Base-by-base conservation (phyloP, 2,113 vertebrate species). In the Felis chaus region DNA sequence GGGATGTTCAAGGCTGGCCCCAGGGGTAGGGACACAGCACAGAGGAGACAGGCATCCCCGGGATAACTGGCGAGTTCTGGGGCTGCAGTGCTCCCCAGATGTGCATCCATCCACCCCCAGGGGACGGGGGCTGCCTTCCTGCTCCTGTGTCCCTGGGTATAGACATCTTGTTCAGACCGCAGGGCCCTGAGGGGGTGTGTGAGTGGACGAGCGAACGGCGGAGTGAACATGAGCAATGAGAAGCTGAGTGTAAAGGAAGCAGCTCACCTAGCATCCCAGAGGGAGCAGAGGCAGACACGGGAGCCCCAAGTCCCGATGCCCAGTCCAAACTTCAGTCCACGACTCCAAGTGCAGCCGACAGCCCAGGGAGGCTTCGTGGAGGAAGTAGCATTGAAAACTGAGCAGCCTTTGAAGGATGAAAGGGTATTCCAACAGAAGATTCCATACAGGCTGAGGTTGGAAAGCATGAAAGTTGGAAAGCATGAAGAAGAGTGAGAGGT, bases 191-290 rank as follows among this genome's bases (percentile, higher is more conserved):
- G 63, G 1, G 29, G 57, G 19, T 3, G 15, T 8, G 9, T 15
- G 0, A 15, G 63, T 1, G 41, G 36, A 27, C 2, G 27, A 33
- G 10, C 12, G 8, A 48, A 45, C 8, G 36, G 41, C 12, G 5
- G 61, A 48, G 25, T 15, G 45, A 55, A 7, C 23, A 0, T 1
- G 6, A 25, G 5, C 0, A 0, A 48, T 0, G 4, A 16, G 41
- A 2, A 36, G 21, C 14, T 25, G 45, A 25, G 5, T 5, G 13
- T 21, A 23, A 63, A 41, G 25, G 63, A 12, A 19, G 19, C 45
- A 15, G 27, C 55, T n/a, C n/a, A 1, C 33, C 33, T 41, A 12
- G 53, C 5, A 33, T 9, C 14, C 10, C 48, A 71, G n/a, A 65
- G 19, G 0, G 9, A 29, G 29, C n/a, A 39, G 50, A 86, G 79